Evolutionary conservation across 2,888 invertebrate species (phyloP).

Genomic region (Dilophus febrilis): DNA sequence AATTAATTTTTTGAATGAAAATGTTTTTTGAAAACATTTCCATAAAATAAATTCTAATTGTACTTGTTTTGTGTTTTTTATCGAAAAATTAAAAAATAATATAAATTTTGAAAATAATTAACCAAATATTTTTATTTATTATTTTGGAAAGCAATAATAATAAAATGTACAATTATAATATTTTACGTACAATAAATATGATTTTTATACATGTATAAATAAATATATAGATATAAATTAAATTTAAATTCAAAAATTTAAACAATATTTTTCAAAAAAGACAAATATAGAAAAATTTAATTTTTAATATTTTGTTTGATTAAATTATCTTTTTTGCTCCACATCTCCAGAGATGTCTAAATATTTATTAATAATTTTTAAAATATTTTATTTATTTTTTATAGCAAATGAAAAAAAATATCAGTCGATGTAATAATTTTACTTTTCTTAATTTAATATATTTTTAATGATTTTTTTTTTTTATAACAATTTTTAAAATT

Average conservation of each 20-base stretch:
- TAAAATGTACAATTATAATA: too few relatives aligned
- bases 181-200: constrained; percentile 1
- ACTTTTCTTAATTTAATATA: too few relatives aligned
- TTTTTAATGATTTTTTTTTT: too few relatives aligned
- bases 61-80: constrained; percentile 1
- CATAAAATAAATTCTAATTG: constrained; percentile 1
- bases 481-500: too few relatives aligned
- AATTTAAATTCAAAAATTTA: neutral
- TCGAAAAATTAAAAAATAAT: constrained; percentile 1
- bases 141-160: constrained; percentile 2
- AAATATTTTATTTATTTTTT: neutral
- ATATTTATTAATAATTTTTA: neutral
- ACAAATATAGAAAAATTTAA: neutral
- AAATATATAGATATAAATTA: neutral
- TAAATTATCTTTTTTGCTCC: neutral
- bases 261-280: neutral
- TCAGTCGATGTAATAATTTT: too few relatives aligned
- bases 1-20: neutral
- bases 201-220: neutral
- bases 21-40: neutral
- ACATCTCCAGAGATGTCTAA: neutral
- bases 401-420: too few relatives aligned
- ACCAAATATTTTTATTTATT: constrained; percentile 1
- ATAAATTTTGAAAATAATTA: constrained; percentile 2
- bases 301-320: neutral